phyloP scores from a whole-genome alignment of 64 coral and sea anemone species.

The Trachythela sp. region DNA sequence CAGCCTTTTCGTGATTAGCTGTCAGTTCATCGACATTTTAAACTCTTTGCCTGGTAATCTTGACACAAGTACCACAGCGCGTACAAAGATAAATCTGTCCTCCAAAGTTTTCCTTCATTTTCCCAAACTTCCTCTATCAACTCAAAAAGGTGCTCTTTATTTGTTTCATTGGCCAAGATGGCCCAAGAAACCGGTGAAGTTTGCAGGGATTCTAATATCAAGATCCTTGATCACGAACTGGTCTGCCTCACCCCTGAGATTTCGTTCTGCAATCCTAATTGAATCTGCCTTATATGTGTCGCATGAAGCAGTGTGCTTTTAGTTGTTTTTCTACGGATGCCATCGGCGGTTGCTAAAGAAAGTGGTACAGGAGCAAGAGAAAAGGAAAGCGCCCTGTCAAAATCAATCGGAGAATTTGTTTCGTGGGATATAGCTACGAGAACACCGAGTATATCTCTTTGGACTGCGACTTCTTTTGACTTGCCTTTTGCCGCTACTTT shows the following conservation, averaged over 20 bases:
- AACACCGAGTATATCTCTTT: conserved; percentile 17
- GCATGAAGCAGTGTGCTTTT: neutral
- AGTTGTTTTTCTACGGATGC: conserved; percentile 14
- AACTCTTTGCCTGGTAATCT: neutral
- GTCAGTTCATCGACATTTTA: neutral
- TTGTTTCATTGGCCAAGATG: neutral
- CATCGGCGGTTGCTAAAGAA: neutral
- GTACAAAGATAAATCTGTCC: neutral
- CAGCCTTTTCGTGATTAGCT: neutral
- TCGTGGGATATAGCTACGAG: neutral
- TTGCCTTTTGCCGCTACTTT: conserved; percentile 23
- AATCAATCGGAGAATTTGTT: conserved; percentile 5
- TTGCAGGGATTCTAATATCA: conserved; percentile 5
- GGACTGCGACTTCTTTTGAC: neutral
- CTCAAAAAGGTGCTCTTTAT: neutral
- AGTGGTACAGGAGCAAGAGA: conserved; percentile 10
- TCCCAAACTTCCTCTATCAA: neutral
- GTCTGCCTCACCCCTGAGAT: neutral
- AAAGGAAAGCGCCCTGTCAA: neutral
- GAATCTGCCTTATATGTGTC: neutral
- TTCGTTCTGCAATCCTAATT: neutral
- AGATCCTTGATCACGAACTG: conserved; percentile 5
- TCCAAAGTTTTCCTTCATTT: neutral
- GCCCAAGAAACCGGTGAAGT: neutral
- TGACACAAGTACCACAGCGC: neutral